These are phyloP conservation scores for Apteryx owenii DNA, from an alignment of 2,113 vertebrate genomes.

Conservation along the genomic window DNA sequence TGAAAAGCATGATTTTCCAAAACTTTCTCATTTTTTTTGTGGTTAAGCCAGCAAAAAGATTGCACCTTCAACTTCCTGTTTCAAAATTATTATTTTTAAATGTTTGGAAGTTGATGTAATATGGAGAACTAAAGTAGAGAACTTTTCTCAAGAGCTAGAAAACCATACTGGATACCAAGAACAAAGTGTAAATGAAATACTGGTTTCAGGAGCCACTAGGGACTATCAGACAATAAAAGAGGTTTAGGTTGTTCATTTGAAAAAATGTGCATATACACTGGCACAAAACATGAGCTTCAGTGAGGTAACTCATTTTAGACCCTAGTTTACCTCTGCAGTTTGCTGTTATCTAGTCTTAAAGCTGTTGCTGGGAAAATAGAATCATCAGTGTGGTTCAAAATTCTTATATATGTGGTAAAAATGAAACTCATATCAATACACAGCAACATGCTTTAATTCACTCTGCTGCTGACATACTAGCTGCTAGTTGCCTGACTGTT, in stretches of 20 bases:
- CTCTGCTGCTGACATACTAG: background rate
- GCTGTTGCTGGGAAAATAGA: background rate
- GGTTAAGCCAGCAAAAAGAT: constrained; percentile 37
- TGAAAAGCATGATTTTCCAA: constrained; percentile 48
- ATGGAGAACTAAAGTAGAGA: background rate
- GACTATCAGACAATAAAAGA: background rate
- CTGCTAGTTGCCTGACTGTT: background rate
- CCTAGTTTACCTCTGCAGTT: background rate
- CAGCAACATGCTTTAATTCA: background rate
- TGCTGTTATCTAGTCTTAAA: background rate
- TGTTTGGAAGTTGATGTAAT: constrained; percentile 32
- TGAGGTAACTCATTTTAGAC: background rate
- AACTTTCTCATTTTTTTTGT: constrained; percentile 40
- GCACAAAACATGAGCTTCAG: background rate
- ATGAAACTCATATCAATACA: background rate
- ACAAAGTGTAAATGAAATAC: background rate
- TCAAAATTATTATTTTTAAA: constrained; percentile 44
- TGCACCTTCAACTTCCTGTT: constrained; percentile 29
- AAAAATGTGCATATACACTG: background rate
- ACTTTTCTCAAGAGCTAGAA: constrained; percentile 16
- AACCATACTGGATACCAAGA: background rate
- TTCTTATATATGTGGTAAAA: background rate
- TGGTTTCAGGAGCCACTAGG: background rate
- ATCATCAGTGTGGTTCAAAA: background rate
- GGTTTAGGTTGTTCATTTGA: background rate